phyloP scores from a whole-genome alignment of 2,888 invertebrate species.

The Asteroscopus sphinx region DNA sequence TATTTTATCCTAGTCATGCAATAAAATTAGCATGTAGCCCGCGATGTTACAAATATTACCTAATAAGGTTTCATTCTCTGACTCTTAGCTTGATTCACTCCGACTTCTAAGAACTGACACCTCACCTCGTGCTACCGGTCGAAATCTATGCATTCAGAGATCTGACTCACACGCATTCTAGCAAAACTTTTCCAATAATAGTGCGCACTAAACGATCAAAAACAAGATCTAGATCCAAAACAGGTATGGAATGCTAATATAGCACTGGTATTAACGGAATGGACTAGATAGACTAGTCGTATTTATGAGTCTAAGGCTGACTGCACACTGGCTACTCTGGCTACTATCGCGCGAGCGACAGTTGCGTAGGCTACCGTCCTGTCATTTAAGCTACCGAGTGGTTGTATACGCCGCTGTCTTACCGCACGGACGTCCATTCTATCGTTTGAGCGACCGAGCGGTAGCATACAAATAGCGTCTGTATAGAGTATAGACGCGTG shows the following conservation, averaged over 20 bases:
- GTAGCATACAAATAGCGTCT: no score
- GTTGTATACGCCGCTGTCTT: no score
- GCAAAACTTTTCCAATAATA: conserved; percentile 16
- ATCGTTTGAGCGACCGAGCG: no score
- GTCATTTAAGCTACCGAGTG: no score
- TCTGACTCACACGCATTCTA: conserved; percentile 37
- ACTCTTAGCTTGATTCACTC: conserved; percentile 38
- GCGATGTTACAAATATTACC: conserved; percentile 28
- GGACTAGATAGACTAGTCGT: neutral
- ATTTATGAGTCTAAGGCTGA: no score
- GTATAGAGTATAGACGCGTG: no score
- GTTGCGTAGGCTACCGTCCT: no score
- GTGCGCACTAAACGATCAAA: conserved; percentile 12
- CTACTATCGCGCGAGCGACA: no score
- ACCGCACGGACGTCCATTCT: no score
- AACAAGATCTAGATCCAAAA: conserved; percentile 6
- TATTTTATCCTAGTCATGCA: neutral
- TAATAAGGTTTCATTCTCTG: conserved; percentile 25
- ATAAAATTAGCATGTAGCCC: conserved; percentile 20
- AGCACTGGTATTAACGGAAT: conserved; percentile 2
- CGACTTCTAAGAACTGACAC: conserved; percentile 34
- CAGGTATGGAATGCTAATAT: conserved; percentile 11
- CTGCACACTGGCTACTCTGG: no score
- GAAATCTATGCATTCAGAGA: conserved; percentile 8
- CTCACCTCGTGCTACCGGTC: conserved; percentile 5